Evolutionary conservation across 1,140 invertebrate genomes (phyloP).

Genomic region (Drosophila lowei): DNA sequence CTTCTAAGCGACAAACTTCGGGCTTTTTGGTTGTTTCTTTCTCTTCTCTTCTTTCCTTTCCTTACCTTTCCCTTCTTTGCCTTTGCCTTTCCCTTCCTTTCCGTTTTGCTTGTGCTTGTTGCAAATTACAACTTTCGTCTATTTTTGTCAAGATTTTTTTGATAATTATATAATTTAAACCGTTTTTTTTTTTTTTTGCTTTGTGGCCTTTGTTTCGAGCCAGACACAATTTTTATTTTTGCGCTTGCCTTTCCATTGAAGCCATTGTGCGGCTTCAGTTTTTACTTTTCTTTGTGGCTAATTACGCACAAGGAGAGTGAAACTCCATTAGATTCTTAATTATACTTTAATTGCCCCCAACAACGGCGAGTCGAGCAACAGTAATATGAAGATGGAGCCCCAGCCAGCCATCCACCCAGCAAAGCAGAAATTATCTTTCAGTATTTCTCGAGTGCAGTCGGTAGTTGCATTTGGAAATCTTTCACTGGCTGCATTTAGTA

Average conservation of each 20-base stretch:
- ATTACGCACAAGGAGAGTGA: conserved; percentile 72
- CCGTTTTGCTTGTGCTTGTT: conserved; percentile 29
- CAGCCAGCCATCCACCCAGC: conserved; percentile 5
- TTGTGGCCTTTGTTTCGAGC: conserved; percentile 50
- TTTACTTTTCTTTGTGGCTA: conserved; percentile 79
- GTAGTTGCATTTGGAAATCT: conserved; percentile 51
- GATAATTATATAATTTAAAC: conserved; percentile 81
- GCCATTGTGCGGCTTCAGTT: conserved; percentile 46
- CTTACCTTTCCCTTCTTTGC: conserved; percentile 1
- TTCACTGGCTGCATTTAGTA: conserved; percentile 43
- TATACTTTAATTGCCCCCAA: conserved; percentile 66
- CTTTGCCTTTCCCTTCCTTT: conserved; percentile 1
- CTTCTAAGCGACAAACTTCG: conserved; percentile 49
- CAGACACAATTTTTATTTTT: conserved; percentile 20
- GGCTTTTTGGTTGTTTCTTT: conserved; percentile 27
- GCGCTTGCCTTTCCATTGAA: conserved; percentile 29
- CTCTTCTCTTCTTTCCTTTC: conserved; percentile 23
- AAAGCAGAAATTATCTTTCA: conserved; percentile 22
- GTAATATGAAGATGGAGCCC: conserved; percentile 6
- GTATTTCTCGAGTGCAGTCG: conserved; percentile 16
- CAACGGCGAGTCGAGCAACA: neutral
- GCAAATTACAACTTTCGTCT: conserved; percentile 81
- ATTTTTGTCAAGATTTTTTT: conserved; percentile 81
- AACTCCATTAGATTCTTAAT: conserved; percentile 75
- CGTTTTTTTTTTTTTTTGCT: conserved; percentile 46